Conservation (phyloP, 2,888 invertebrate species). For the Lissonota sp. region DNA sequence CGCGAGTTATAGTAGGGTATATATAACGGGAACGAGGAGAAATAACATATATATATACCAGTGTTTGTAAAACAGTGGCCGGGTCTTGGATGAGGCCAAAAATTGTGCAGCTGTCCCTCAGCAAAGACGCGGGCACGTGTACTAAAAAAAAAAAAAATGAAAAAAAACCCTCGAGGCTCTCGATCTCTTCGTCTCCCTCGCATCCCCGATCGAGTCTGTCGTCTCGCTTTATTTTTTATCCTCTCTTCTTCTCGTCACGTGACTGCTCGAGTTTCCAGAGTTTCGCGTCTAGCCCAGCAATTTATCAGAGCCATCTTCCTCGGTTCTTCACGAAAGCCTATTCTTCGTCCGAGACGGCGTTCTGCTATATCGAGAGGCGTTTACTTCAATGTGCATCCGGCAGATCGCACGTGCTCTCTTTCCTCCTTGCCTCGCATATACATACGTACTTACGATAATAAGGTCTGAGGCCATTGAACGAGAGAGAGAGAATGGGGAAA, state of each 20-base stretch:
- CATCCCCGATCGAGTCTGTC: not conserved
- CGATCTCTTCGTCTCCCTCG: slow-evolving; percentile 2
- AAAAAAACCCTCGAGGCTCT: slow-evolving; percentile 40
- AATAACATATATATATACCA: slow-evolving; percentile 7
- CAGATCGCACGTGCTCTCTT: slow-evolving; percentile 41
- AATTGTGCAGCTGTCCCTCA: slow-evolving; percentile 75
- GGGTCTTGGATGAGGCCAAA: slow-evolving; percentile 41
- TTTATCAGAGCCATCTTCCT: slow-evolving; percentile 41
- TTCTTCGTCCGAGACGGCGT: slow-evolving; percentile 38
- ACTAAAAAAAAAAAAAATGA: not conserved
- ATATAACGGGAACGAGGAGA: slow-evolving; percentile 50
- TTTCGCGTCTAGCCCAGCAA: slow-evolving; percentile 38
- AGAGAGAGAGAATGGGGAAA: not conserved
- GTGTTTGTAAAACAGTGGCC: slow-evolving; percentile 13
- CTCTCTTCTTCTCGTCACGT: slow-evolving; percentile 43
- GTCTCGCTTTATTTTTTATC: slow-evolving; percentile 9
- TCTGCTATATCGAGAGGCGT: slow-evolving; percentile 11
- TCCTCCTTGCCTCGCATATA: not conserved
- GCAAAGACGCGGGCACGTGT: slow-evolving; percentile 73
- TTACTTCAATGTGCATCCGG: slow-evolving; percentile 54
- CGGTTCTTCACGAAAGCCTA: slow-evolving; percentile 9
- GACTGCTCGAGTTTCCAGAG: slow-evolving; percentile 61
- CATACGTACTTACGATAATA: slow-evolving; percentile 36
- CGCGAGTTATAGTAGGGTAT: slow-evolving; percentile 43
- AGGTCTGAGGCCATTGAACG: slow-evolving; percentile 2